Conservation (phyloP, 2,113 vertebrate species). For the Piprites chloris region DNA sequence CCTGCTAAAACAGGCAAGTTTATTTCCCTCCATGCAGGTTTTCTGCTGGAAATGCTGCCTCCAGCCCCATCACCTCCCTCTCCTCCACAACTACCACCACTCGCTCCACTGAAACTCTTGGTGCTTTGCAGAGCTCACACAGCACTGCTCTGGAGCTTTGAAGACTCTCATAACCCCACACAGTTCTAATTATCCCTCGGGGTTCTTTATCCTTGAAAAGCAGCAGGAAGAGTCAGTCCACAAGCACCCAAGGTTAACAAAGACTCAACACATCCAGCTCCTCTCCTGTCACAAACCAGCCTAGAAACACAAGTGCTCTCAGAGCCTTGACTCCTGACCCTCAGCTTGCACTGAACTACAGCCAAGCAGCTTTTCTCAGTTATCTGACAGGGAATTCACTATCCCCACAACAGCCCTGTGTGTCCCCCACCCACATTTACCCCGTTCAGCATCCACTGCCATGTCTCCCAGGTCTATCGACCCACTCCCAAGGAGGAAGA, state of each 20-base stretch:
- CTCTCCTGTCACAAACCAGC: not conserved
- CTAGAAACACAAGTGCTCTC: not conserved
- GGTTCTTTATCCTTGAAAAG: not conserved
- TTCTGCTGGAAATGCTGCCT: not conserved
- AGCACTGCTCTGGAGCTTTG: not conserved
- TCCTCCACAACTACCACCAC: not conserved
- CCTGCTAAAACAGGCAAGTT: not conserved
- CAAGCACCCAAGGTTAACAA: not conserved
- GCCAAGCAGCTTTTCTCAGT: not conserved
- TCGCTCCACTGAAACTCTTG: not conserved
- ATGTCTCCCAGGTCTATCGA: rapidly evolving
- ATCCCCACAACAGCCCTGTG: not conserved
- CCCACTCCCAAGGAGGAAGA: rapidly evolving
- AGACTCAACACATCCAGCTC: not conserved
- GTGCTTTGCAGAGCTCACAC: not conserved
- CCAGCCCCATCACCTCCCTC: not conserved
- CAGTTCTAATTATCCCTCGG: not conserved
- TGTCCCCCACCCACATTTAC: not conserved
- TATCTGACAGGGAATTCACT: no score
- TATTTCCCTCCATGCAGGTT: not conserved
- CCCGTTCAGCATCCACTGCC: rapidly evolving
- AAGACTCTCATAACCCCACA: not conserved
- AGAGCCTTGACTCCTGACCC: not conserved
- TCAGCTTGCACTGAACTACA: rapidly evolving
- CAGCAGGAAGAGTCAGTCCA: not conserved